Conservation (phyloP, 2,888 invertebrate species). For the Acanthosepion esculentum region DNA sequence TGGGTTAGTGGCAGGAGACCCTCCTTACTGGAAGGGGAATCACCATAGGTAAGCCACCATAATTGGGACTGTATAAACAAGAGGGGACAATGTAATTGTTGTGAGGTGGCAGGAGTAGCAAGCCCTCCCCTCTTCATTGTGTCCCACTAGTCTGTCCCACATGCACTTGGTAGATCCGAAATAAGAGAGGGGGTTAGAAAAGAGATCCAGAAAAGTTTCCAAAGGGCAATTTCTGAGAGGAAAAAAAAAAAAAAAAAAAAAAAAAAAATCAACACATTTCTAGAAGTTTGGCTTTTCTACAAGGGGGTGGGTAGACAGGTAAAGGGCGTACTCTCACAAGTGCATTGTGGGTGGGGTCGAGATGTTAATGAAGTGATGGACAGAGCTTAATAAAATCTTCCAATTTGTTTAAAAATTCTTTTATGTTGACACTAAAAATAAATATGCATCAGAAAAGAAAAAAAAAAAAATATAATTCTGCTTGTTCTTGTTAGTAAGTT, state of each 20-base stretch:
- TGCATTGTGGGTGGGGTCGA: not conserved
- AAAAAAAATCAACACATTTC: not conserved
- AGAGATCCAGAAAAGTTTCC: not conserved
- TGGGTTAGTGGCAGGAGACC: constrained; percentile 33
- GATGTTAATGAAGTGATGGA: not conserved
- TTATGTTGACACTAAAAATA: no score
- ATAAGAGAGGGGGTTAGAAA: not conserved
- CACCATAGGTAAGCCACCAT: constrained; percentile 5
- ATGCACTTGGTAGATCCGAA: not conserved
- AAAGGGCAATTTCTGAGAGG: not conserved
- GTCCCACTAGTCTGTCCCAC: not conserved
- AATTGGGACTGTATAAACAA: not conserved
- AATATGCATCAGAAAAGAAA: no score
- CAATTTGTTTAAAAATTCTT: no score
- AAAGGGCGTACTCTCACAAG: not conserved
- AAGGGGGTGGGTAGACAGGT: not conserved
- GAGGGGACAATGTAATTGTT: not conserved
- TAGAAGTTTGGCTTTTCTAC: not conserved
- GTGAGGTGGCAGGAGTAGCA: not conserved
- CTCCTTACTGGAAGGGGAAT: not conserved
- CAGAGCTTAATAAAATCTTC: no score
- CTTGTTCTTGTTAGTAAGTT: no score
- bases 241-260: no score
- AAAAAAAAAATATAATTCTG: no score
- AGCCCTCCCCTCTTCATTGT: not conserved